Base-by-base conservation (phyloP, 2,113 vertebrate genomes). In the Melanerpes formicivorus region DNA sequence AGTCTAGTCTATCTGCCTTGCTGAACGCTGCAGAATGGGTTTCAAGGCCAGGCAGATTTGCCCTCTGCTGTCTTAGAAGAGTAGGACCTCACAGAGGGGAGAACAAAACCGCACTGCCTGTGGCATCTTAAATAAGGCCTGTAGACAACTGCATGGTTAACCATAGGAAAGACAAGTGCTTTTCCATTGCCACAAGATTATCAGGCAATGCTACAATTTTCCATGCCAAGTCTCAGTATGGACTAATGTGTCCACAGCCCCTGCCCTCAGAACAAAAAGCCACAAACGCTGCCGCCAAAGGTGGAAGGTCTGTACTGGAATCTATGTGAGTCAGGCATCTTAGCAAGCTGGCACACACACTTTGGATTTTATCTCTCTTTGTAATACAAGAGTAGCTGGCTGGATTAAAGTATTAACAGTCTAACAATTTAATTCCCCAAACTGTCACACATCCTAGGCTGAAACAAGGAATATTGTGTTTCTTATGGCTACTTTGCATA, bases 401-500 rank as follows among this genome's bases (percentile, higher is more conserved):
- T 86, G 18, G 5, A 88, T 62, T 60, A 30, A 81, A 75, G 13
- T 16, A 3, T 21, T 70, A 55, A 14, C 18, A 58, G 16, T 67
- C 23, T 76, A 77, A 66, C 7, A 79, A 21, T 64, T 59, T 63
- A 42, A 90, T 5, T 5, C 18, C 15, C 55, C 12, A 48, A 12
- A 82, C 0, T 52, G 22, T 80, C 42, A 37, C 42, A 44, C 0
- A 0, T 34, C 64, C 52, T 46, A 23, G 48, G 26, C 32, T 54
- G 32, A 89, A 87, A 78, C 14, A 50, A 74, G 21, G 21, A 88
- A 48, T 34, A 37, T 4, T 80, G 13, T 34, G 18, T 77, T 95
- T 93, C 83, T 90, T 84, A 18, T 26, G 34, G 82, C 72, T 70
- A 56, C 75, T 93, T 60, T 79, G 44, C 66, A 26, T 90, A 71